Evolutionary conservation across 2,113 vertebrate genomes (phyloP).

Genomic region (Pipa parva): DNA sequence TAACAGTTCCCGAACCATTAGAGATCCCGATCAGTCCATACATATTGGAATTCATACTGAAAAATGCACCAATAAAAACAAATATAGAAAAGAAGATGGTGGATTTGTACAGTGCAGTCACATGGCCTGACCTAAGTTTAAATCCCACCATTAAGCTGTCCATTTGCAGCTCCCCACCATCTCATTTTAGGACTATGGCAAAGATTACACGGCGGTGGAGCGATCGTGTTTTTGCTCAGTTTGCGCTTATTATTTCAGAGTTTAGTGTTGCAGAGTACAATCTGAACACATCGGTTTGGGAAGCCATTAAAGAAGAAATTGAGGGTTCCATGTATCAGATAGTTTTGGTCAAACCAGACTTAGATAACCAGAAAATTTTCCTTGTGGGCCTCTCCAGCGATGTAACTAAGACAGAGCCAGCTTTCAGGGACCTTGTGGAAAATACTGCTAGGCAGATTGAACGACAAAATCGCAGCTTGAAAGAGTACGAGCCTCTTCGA

Average conservation of each 20-base stretch:
- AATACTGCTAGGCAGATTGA: slow-evolving; percentile 51
- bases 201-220: slow-evolving; percentile 64
- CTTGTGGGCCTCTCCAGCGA: slow-evolving; percentile 64
- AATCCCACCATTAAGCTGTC: slow-evolving; percentile 55
- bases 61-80: slow-evolving; percentile 46
- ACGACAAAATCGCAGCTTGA: slow-evolving; percentile 55
- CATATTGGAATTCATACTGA: slow-evolving; percentile 66
- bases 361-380: slow-evolving; percentile 46
- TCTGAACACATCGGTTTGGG: slow-evolving; percentile 59
- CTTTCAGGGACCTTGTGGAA: slow-evolving; percentile 48
- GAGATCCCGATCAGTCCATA: slow-evolving; percentile 53
- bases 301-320: slow-evolving; percentile 52
- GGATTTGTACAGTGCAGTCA: slow-evolving; percentile 56
- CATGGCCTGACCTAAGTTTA: slow-evolving; percentile 48
- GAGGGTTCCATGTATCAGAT: slow-evolving; percentile 35
- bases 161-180: slow-evolving; percentile 57
- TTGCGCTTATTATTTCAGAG: slow-evolving; percentile 55
- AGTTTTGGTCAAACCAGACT: slow-evolving; percentile 55
- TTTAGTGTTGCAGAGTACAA: slow-evolving; percentile 55
- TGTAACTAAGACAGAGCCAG: slow-evolving; percentile 49
- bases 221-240: slow-evolving; percentile 49
- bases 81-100: slow-evolving; percentile 59
- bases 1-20: slow-evolving; percentile 68
- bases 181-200: slow-evolving; percentile 53
- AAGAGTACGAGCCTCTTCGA: slow-evolving; percentile 48